phyloP scores from a whole-genome alignment of 2,797 vertebrate genomes.

The Catharus ustulatus region DNA sequence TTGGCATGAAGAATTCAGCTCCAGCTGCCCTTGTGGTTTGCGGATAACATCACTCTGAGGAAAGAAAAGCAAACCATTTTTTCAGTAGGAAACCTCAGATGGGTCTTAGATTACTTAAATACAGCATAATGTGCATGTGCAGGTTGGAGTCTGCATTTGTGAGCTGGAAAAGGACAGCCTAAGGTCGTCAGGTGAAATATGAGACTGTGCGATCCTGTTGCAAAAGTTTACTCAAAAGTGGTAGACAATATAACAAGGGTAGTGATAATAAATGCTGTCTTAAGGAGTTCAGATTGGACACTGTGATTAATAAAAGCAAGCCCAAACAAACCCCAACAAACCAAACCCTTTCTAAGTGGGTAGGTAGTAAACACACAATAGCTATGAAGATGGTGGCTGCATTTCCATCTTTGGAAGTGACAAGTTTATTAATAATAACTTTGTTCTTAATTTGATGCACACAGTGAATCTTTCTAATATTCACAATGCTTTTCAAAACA shows the following conservation, averaged over 20 bases:
- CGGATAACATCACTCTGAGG: constrained; percentile 90
- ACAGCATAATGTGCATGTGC: neutral
- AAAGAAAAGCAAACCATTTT: neutral
- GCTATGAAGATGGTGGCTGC: neutral
- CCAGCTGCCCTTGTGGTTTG: constrained; percentile 93
- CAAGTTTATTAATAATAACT: neutral
- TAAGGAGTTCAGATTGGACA: neutral
- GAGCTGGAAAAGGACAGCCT: neutral
- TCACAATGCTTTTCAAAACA: neutral
- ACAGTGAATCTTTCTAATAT: neutral
- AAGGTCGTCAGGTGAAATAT: neutral
- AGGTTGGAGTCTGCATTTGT: neutral
- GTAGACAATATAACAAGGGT: neutral
- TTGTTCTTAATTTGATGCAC: neutral
- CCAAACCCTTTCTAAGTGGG: neutral
- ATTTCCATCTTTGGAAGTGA: neutral
- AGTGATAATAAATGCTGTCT: neutral
- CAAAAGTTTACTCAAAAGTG: neutral
- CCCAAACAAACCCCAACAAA: neutral
- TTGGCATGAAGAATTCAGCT: constrained; percentile 89
- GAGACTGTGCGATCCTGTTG: neutral
- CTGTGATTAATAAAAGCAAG: neutral
- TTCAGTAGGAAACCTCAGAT: neutral
- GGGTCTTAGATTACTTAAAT: neutral
- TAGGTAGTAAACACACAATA: neutral